Conservation (phyloP, 2,888 invertebrate genomes). For the Lucinisca nassula region DNA sequence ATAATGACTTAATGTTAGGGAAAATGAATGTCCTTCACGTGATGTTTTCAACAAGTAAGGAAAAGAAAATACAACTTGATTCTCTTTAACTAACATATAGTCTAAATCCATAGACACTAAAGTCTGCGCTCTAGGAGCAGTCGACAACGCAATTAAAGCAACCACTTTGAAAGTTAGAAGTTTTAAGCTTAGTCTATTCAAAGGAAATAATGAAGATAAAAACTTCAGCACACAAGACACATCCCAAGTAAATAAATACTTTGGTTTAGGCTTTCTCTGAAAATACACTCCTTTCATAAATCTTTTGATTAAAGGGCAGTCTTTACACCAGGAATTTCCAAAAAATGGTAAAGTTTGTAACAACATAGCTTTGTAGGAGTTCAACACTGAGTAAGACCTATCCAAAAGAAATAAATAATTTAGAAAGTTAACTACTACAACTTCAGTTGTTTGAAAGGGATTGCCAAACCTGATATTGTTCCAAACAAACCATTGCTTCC, state of each 20-base stretch:
- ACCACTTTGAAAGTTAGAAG: background rate
- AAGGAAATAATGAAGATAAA: too few species aligned
- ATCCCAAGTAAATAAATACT: background rate
- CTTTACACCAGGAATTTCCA: background rate
- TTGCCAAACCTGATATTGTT: background rate
- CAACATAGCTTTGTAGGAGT: background rate
- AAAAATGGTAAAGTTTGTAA: background rate
- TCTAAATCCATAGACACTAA: background rate
- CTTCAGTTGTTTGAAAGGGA: constrained; percentile 3
- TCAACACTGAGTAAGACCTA: constrained; percentile 3
- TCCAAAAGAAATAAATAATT: background rate
- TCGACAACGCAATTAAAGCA: background rate
- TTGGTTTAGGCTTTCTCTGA: background rate
- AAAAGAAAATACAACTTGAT: background rate
- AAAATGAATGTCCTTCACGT: constrained; percentile 14
- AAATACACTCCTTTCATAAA: background rate
- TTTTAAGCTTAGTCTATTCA: too few species aligned
- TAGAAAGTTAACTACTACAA: background rate
- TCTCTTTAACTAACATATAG: background rate
- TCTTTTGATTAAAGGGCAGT: background rate
- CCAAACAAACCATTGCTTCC: constrained; percentile 30
- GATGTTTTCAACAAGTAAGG: constrained; percentile 47
- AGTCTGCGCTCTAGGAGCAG: background rate
- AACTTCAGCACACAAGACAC: background rate
- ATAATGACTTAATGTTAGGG: background rate